Conservation (phyloP, 2,113 vertebrate species). For the Mustela lutreola region DNA sequence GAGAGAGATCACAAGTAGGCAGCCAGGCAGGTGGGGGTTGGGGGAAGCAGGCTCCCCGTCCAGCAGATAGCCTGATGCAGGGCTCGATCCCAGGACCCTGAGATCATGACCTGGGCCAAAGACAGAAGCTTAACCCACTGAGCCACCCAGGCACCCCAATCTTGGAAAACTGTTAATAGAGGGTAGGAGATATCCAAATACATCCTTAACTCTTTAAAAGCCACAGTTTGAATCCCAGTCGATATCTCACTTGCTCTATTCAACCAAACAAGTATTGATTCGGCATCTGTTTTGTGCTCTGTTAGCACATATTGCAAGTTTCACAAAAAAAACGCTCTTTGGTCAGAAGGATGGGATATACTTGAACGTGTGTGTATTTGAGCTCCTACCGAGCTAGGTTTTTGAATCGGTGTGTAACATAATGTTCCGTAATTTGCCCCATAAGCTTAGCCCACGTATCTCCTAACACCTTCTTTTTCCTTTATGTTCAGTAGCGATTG, state of each 20-base stretch:
- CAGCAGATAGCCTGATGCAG: no score
- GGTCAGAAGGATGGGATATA: not conserved
- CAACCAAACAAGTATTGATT: not conserved
- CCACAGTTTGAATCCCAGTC: constrained; percentile 12
- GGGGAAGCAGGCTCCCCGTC: no score
- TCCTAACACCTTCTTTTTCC: not conserved
- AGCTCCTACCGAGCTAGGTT: not conserved
- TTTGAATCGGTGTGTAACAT: not conserved
- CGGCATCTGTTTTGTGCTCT: not conserved
- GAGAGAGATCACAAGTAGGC: no score
- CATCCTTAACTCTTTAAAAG: not conserved
- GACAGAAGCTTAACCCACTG: no score
- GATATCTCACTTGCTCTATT: not conserved
- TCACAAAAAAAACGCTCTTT: constrained; percentile 20
- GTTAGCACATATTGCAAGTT: not conserved
- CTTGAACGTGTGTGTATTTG: not conserved
- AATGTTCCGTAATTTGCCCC: not conserved
- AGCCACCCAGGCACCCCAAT: not conserved
- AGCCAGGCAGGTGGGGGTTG: no score
- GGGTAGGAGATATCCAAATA: constrained; percentile 56
- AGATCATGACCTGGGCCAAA: no score
- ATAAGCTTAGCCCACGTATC: not conserved
- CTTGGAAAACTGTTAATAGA: constrained; percentile 24
- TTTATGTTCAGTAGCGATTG: not conserved
- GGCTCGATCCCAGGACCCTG: no score